A percentile compares a stretch with the other conserved stretches of the same genome.
These are phyloP conservation scores for Sesamia nonagrioides DNA, from an alignment of 1,140 invertebrate species.

Conservation along the genomic window DNA sequence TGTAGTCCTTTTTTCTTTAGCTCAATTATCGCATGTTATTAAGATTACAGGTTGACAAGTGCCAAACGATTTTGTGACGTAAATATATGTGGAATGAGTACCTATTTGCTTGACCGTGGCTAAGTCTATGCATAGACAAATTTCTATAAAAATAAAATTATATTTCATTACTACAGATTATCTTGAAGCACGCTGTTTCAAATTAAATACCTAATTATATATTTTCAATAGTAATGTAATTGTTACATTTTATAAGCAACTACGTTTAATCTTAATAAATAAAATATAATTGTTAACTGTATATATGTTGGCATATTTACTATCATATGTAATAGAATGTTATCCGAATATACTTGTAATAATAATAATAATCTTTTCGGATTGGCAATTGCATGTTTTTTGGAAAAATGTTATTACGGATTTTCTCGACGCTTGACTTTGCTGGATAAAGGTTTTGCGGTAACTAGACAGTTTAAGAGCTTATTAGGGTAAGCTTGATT, in stretches of 20 bases:
- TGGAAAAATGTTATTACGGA: slow-evolving; percentile 19
- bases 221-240: slow-evolving; percentile 40
- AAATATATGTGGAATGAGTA: background rate
- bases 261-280: slow-evolving; percentile 36
- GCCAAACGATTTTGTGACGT: background rate
- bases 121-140: slow-evolving; percentile 18
- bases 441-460: background rate
- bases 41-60: background rate
- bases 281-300: slow-evolving; percentile 58
- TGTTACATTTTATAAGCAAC: slow-evolving; percentile 46
- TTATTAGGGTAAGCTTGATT: slow-evolving; percentile 19
- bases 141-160: background rate
- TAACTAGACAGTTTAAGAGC: slow-evolving; percentile 4
- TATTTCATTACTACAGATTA: slow-evolving; percentile 31
- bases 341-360: slow-evolving; percentile 44
- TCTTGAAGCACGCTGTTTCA: slow-evolving; percentile 42
- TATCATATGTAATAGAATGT: slow-evolving; percentile 54
- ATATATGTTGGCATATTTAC: slow-evolving; percentile 64
- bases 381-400: slow-evolving; percentile 70
- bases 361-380: slow-evolving; percentile 46
- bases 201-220: slow-evolving; percentile 36
- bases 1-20: background rate
- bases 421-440: slow-evolving; percentile 3
- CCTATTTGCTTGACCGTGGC: background rate
- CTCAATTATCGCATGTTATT: background rate